These are phyloP conservation scores for Benthosema pterotum DNA, from an alignment of 2,797 vertebrate species.

Conservation along the genomic window DNA sequence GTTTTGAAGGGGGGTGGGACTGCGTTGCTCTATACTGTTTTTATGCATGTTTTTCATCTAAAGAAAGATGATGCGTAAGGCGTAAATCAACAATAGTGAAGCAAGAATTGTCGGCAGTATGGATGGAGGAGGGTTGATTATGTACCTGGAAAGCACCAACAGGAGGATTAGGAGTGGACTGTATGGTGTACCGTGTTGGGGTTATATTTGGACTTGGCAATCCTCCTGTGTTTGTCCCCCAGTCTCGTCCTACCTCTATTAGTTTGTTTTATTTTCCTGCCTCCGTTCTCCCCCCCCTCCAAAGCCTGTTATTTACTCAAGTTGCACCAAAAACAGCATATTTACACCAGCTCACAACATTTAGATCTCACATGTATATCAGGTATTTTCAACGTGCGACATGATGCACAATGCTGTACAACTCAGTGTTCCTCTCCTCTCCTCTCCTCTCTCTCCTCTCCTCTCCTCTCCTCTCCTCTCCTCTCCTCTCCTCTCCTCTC, in stretches of 20 bases:
- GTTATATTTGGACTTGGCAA: too few species aligned
- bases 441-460: conserved; percentile 19
- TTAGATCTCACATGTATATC: too few species aligned
- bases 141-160: conserved; percentile 63
- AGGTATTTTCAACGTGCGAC: too few species aligned
- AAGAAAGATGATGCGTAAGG: conserved; percentile 34
- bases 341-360: too few species aligned
- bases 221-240: too few species aligned
- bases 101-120: conserved; percentile 12
- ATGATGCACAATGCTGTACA: too few species aligned
- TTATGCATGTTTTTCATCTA: too few species aligned
- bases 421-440: conserved; percentile 38
- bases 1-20: too few species aligned
- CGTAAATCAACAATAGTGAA: conserved; percentile 9
- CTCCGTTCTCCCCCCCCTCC: background rate
- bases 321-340: too few species aligned
- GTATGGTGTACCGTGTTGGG: too few species aligned
- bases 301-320: background rate
- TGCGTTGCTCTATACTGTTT: too few species aligned
- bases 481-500: conserved; percentile 55
- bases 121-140: conserved; percentile 31
- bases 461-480: conserved; percentile 69
- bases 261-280: background rate
- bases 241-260: conserved; percentile 3
- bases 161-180: conserved; percentile 65